Percentiles rank a stretch among this genome's conserved stretches.
Evolutionary conservation across 2,113 vertebrate genomes (phyloP).

Genomic region (Dinomys branickii): DNA sequence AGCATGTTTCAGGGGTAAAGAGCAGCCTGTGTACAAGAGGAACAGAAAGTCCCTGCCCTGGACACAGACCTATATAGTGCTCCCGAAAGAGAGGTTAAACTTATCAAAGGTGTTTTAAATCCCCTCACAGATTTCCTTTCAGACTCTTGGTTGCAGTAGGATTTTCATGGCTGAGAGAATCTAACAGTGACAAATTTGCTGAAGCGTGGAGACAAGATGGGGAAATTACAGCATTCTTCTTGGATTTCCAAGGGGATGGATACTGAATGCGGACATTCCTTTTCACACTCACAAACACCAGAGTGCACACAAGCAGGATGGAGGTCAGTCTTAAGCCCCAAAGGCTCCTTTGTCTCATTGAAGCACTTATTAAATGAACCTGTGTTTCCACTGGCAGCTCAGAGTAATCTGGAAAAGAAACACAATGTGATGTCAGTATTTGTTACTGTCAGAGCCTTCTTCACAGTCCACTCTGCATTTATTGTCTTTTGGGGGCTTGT

Average conservation of each 20-base stretch:
- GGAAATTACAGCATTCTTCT: slow-evolving; percentile 54
- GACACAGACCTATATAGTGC: background rate
- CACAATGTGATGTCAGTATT: slow-evolving; percentile 78
- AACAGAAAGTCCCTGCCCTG: background rate
- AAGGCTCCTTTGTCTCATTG: slow-evolving; percentile 76
- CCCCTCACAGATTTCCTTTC: slow-evolving; percentile 57
- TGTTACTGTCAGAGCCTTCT: slow-evolving; percentile 80
- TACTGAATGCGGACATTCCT: background rate
- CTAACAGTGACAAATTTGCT: slow-evolving; percentile 67
- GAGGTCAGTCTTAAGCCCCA: slow-evolving; percentile 55
- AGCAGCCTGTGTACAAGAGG: background rate
- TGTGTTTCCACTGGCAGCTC: slow-evolving; percentile 74
- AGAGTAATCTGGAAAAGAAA: slow-evolving; percentile 71
- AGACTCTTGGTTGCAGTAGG: slow-evolving; percentile 52
- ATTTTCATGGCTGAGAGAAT: slow-evolving; percentile 70
- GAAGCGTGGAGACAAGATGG: slow-evolving; percentile 57
- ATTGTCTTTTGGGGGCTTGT: slow-evolving; percentile 80
- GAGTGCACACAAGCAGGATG: background rate
- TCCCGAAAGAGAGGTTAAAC: slow-evolving; percentile 48
- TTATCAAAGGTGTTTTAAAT: slow-evolving; percentile 53
- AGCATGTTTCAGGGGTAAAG: background rate
- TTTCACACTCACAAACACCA: slow-evolving; percentile 5
- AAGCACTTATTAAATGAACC: slow-evolving; percentile 78
- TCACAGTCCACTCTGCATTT: slow-evolving; percentile 69
- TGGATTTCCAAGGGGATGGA: slow-evolving; percentile 63